A percentile compares a stretch with the other conserved stretches of the same genome.
phyloP scores from a whole-genome alignment of 1,140 invertebrate genomes.

The Euwallacea similis region DNA sequence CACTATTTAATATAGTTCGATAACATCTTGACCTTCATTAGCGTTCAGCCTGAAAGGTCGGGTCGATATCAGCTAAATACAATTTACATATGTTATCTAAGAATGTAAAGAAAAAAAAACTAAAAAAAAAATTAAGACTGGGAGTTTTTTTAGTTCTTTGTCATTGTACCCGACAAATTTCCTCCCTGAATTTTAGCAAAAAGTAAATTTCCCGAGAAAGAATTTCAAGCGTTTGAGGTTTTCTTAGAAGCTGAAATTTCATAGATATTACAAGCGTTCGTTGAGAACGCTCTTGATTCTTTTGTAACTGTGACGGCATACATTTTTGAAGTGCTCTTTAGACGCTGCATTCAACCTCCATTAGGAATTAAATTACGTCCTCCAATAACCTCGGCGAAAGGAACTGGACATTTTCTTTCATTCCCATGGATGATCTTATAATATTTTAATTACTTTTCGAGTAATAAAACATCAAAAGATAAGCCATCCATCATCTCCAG shows the following conservation, averaged over 20 bases:
- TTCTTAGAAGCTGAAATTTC: slow-evolving; percentile 32
- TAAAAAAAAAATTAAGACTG: too few relatives aligned
- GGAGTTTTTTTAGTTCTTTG: too few relatives aligned
- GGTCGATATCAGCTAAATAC: too few relatives aligned
- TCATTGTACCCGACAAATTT: too few relatives aligned
- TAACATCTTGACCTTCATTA: neutral
- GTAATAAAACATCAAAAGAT: too few relatives aligned
- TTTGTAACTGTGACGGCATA: slow-evolving; percentile 34
- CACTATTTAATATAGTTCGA: neutral
- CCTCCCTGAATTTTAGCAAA: slow-evolving; percentile 8
- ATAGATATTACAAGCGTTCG: slow-evolving; percentile 34
- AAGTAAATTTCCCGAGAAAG: slow-evolving; percentile 23
- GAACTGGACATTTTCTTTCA: neutral
- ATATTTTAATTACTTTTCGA: too few relatives aligned
- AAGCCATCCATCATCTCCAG: slow-evolving; percentile 11
- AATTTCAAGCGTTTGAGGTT: slow-evolving; percentile 11
- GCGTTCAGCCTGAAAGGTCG: neutral
- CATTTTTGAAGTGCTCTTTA: slow-evolving; percentile 37
- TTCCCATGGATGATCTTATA: neutral
- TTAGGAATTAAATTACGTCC: slow-evolving; percentile 33
- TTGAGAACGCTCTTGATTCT: slow-evolving; percentile 35
- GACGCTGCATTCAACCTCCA: slow-evolving; percentile 27
- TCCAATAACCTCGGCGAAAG: neutral
- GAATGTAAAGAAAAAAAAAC: too few relatives aligned
- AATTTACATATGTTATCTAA: too few relatives aligned